Conservation (phyloP, 2,797 vertebrate species). For the Chrysolophus pictus region DNA sequence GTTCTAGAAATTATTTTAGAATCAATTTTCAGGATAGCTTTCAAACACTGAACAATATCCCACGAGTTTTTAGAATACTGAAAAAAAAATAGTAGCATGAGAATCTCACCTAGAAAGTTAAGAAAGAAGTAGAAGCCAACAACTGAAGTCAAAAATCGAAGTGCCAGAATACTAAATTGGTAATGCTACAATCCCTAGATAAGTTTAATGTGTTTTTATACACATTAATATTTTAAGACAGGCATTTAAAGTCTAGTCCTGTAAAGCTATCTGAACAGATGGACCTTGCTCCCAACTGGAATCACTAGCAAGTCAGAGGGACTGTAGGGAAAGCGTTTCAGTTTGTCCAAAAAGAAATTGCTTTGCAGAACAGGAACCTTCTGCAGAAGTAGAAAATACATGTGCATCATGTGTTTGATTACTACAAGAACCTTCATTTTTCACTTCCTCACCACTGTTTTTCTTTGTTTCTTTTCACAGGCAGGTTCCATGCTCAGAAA, state of each 20-base stretch:
- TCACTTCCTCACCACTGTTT: slow-evolving; percentile 31
- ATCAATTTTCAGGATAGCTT: neutral
- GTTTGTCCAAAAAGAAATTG: slow-evolving; percentile 34
- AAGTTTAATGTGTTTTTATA: neutral
- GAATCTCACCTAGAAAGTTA: neutral
- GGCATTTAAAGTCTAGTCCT: neutral
- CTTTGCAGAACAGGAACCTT: slow-evolving; percentile 49
- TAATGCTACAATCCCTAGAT: neutral
- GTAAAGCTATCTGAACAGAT: neutral
- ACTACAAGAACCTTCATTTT: slow-evolving; percentile 32
- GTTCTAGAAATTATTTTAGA: neutral
- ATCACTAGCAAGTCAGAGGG: neutral
- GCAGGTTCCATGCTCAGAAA: neutral
- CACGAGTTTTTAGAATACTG: neutral
- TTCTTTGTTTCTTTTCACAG: slow-evolving; percentile 8
- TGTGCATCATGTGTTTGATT: neutral
- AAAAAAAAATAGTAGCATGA: neutral
- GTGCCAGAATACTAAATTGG: neutral
- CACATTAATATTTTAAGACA: neutral
- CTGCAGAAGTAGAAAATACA: slow-evolving; percentile 14
- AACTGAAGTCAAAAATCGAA: neutral
- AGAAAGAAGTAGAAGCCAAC: neutral
- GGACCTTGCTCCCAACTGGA: neutral
- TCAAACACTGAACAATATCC: neutral
- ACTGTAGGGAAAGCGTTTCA: neutral